These are phyloP conservation scores for Clitarchus hookeri DNA, from an alignment of 2,888 invertebrate genomes.

Conservation along the genomic window DNA sequence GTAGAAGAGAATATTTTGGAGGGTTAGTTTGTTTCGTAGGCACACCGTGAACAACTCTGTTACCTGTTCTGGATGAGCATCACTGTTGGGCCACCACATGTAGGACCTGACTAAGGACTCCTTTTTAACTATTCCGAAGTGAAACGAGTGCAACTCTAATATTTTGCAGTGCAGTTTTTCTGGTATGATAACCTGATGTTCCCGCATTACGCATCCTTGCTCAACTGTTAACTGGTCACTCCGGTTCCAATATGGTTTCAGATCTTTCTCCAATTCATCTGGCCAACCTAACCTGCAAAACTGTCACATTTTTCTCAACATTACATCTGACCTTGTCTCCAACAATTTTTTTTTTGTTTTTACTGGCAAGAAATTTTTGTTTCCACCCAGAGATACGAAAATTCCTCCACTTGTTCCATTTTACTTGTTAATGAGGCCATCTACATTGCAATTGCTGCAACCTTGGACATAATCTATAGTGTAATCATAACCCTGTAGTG, in stretches of 20 bases:
- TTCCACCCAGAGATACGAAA: background rate
- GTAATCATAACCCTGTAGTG: constrained; percentile 49
- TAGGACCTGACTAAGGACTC: background rate
- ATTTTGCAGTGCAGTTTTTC: background rate
- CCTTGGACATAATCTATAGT: constrained; percentile 41
- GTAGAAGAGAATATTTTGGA: background rate
- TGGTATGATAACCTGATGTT: background rate
- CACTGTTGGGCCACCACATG: background rate
- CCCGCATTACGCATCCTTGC: background rate
- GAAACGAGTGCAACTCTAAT: background rate
- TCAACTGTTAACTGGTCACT: background rate
- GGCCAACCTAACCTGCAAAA: background rate
- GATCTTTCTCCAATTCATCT: background rate
- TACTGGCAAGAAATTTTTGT: background rate
- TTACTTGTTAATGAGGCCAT: constrained; percentile 23
- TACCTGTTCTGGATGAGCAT: background rate
- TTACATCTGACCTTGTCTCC: background rate
- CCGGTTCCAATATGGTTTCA: background rate
- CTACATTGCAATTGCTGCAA: constrained; percentile 38
- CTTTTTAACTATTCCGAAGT: background rate
- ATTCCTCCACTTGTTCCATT: background rate
- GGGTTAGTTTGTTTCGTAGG: background rate
- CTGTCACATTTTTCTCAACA: background rate
- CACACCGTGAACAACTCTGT: background rate
- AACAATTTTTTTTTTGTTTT: background rate